Evolutionary conservation across 2,113 vertebrate genomes (phyloP).

Genomic region (Scytalopus superciliaris): DNA sequence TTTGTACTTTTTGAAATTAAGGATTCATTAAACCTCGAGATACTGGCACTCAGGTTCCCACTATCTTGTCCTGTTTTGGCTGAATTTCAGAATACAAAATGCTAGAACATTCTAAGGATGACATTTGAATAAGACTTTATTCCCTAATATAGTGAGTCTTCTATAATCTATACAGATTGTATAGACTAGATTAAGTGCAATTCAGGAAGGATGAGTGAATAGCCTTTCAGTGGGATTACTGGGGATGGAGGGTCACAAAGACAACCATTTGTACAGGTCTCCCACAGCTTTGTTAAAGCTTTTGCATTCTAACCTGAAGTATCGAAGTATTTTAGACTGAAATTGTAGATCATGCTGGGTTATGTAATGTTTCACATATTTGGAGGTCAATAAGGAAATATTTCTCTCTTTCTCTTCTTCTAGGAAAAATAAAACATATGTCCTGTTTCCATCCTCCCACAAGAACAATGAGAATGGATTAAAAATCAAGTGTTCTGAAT

Average conservation of each 20-base stretch:
- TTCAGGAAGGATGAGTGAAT: rapidly evolving
- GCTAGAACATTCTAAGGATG: neutral
- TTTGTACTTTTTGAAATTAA: neutral
- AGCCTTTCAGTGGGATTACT: neutral
- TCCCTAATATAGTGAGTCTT: neutral
- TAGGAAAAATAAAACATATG: neutral
- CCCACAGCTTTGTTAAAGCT: neutral
- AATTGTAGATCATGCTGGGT: neutral
- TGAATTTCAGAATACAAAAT: neutral
- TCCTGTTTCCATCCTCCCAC: neutral
- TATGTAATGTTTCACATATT: neutral
- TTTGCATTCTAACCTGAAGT: neutral
- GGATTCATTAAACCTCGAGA: neutral
- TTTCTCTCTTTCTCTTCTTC: neutral
- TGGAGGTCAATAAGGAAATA: neutral
- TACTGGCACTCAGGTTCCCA: neutral
- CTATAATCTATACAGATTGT: neutral
- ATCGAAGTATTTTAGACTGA: neutral
- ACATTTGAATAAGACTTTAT: neutral
- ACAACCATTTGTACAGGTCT: neutral
- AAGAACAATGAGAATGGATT: neutral
- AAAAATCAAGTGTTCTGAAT: neutral
- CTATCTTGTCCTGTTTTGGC: neutral
- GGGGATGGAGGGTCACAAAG: neutral
- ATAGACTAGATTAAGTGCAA: neutral